These are phyloP conservation scores for Latrodectus elegans DNA, from an alignment of 2,888 invertebrate genomes.

Conservation along the genomic window DNA sequence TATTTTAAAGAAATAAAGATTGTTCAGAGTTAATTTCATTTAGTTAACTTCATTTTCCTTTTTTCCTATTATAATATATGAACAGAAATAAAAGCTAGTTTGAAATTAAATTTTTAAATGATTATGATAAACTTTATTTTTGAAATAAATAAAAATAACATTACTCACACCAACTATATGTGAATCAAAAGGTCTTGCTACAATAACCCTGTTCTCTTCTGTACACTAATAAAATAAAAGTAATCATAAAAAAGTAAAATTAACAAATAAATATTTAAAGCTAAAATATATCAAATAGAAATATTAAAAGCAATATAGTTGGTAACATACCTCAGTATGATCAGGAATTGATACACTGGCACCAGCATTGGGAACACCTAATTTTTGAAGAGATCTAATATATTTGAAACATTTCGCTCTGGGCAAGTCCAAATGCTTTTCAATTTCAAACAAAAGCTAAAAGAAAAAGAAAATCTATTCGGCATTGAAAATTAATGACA, in stretches of 20 bases:
- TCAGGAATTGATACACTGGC: slow-evolving; percentile 65
- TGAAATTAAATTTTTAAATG: neutral
- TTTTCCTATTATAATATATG: no score
- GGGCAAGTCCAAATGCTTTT: slow-evolving; percentile 54
- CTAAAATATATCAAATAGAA: no score
- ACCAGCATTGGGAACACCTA: slow-evolving; percentile 65
- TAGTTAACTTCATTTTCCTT: no score
- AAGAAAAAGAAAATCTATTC: neutral
- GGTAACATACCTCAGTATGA: slow-evolving; percentile 41
- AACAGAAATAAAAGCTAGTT: neutral
- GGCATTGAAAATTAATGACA: neutral
- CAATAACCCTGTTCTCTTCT: slow-evolving; percentile 49
- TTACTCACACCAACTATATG: slow-evolving; percentile 63
- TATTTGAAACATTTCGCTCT: slow-evolving; percentile 53
- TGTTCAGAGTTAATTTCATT: no score
- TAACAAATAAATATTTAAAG: neutral
- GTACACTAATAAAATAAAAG: slow-evolving; percentile 10
- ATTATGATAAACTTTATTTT: neutral
- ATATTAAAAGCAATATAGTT: no score
- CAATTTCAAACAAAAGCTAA: slow-evolving; percentile 57
- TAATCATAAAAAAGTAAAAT: neutral
- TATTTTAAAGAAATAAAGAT: no score
- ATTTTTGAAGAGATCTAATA: slow-evolving; percentile 44
- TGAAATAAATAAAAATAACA: neutral
- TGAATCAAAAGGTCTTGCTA: slow-evolving; percentile 60